Evolutionary conservation across 23 tunicate genomes (phyloP).

Genomic region (Ciona savignyi): DNA sequence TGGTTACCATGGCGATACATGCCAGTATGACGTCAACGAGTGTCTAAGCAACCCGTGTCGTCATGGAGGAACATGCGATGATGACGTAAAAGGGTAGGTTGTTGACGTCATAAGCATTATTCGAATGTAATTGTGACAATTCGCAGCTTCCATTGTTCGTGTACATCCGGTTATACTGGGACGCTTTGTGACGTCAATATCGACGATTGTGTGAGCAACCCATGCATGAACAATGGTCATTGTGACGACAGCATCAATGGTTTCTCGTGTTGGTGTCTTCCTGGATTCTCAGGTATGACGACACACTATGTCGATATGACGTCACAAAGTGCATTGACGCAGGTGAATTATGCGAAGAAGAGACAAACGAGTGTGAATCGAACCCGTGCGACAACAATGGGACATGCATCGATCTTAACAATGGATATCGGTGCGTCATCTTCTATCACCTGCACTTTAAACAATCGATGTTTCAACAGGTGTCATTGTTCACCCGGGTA

Average conservation of each 20-base stretch:
- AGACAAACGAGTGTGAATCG: conserved; percentile 17
- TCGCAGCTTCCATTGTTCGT: conserved; percentile 25
- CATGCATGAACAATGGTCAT: conserved; percentile 24
- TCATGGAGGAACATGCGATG: conserved; percentile 19
- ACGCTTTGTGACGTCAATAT: conserved; percentile 17
- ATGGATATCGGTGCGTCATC: conserved; percentile 7
- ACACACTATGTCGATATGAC: not conserved
- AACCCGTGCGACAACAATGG: conserved; percentile 14
- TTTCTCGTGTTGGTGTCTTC: conserved; percentile 15
- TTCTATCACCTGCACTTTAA: too few relatives aligned
- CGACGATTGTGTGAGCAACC: conserved; percentile 20
- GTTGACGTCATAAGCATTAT: not conserved
- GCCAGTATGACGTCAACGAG: conserved; percentile 26
- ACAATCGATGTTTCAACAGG: too few relatives aligned
- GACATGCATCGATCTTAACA: conserved; percentile 6
- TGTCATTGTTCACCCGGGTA: conserved; percentile 34
- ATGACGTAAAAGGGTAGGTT: conserved; percentile 12
- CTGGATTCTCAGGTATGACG: conserved; percentile 40
- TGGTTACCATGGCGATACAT: conserved; percentile 34
- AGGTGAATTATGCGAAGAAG: conserved; percentile 11
- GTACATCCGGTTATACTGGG: conserved; percentile 23
- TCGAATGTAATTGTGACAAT: not conserved
- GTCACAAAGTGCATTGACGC: not conserved
- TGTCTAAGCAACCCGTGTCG: conserved; percentile 18
- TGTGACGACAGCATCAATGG: conserved; percentile 18